These are phyloP conservation scores for Drosophila kanekoi DNA, from an alignment of 2,888 invertebrate species.

Conservation along the genomic window DNA sequence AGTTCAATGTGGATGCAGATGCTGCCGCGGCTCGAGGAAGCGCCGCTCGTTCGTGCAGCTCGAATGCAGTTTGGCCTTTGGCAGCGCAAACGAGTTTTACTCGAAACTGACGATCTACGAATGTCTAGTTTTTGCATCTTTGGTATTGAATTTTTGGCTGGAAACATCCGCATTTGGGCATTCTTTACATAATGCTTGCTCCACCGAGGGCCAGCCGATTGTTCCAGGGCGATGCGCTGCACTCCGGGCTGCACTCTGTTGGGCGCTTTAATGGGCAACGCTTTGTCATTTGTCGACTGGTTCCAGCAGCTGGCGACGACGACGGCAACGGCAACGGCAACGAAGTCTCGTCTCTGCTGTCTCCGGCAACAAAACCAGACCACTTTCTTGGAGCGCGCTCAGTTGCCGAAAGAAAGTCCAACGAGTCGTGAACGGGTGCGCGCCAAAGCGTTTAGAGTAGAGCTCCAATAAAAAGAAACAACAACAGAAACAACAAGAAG, in stretches of 20 bases:
- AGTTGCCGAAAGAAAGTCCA: constrained; percentile 84
- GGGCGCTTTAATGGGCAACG: constrained; percentile 55
- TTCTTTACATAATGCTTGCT: constrained; percentile 52
- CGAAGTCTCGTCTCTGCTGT: constrained; percentile 33
- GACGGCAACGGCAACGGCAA: not conserved
- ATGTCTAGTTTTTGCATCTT: constrained; percentile 10
- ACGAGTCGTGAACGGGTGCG: constrained; percentile 68
- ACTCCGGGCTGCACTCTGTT: constrained; percentile 42
- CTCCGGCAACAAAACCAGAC: constrained; percentile 81
- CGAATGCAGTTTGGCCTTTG: constrained; percentile 45
- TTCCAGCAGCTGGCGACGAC: constrained; percentile 52
- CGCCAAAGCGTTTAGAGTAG: constrained; percentile 35
- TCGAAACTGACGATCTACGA: constrained; percentile 38
- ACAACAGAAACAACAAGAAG: constrained; percentile 8
- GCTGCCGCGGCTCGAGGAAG: constrained; percentile 50
- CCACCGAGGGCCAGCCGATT: constrained; percentile 40
- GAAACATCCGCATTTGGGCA: constrained; percentile 54
- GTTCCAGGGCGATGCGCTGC: constrained; percentile 63
- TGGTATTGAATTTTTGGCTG: constrained; percentile 3
- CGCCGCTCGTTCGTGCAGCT: constrained; percentile 35
- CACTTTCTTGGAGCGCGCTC: constrained; percentile 83
- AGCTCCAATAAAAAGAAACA: constrained; percentile 21
- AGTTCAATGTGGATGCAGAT: constrained; percentile 68
- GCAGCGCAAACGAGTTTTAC: constrained; percentile 61
- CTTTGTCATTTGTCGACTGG: constrained; percentile 67